phyloP scores from a whole-genome alignment of 2,113 vertebrate genomes.

The Pelecanus crispus region DNA sequence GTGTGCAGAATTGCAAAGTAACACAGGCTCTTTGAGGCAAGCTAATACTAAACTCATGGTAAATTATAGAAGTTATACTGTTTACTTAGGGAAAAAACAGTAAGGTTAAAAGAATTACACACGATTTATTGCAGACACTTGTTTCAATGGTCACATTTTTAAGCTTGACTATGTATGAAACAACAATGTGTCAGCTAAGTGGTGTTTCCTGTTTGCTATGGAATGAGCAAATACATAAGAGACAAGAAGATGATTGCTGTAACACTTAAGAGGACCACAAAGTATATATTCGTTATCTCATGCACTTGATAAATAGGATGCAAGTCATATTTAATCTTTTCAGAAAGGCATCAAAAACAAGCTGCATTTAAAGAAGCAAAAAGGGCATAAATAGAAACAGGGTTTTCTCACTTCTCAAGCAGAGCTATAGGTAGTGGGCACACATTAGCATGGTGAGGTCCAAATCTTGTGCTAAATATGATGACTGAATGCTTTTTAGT shows the following conservation, averaged over 20 bases:
- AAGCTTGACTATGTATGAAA: neutral
- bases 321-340: neutral
- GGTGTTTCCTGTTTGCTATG: neutral
- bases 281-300: neutral
- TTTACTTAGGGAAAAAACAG: constrained; percentile 51
- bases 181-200: neutral
- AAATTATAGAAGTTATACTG: constrained; percentile 60
- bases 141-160: constrained; percentile 24
- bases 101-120: constrained; percentile 53
- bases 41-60: constrained; percentile 68
- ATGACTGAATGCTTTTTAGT: neutral
- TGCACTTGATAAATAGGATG: neutral
- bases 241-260: neutral
- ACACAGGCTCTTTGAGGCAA: constrained; percentile 61
- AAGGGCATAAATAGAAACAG: neutral
- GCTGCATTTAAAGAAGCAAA: neutral
- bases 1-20: constrained; percentile 60
- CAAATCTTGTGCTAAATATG: neutral
- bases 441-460: neutral
- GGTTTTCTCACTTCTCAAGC: neutral
- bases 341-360: neutral
- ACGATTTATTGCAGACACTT: constrained; percentile 54
- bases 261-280: neutral
- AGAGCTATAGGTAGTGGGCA: neutral
- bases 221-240: constrained; percentile 25